Conservation (phyloP, 2,797 vertebrate genomes). For the Pelochelys cantorii region DNA sequence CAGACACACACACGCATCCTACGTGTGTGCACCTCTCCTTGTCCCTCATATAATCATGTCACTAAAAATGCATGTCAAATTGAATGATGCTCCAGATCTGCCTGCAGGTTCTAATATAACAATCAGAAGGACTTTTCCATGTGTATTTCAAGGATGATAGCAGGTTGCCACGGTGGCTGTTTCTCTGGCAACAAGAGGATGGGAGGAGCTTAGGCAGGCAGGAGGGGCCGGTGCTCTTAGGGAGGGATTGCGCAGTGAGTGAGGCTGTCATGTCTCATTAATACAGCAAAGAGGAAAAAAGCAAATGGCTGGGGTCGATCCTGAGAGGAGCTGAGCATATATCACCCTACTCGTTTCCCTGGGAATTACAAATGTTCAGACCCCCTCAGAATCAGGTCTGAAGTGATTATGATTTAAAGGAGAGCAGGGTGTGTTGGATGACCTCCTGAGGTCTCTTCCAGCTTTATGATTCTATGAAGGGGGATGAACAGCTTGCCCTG, state of each 20-base stretch:
- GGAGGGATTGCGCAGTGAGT: conserved; percentile 11
- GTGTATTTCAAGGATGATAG: conserved; percentile 78
- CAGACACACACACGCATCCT: background rate
- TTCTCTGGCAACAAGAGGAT: conserved; percentile 83
- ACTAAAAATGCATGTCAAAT: conserved; percentile 60
- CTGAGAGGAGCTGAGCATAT: background rate
- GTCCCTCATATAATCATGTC: conserved; percentile 58
- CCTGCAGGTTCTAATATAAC: conserved; percentile 69
- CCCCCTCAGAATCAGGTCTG: background rate
- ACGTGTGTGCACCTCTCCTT: background rate
- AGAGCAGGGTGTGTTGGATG: background rate
- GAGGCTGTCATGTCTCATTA: background rate
- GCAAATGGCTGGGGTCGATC: background rate
- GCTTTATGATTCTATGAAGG: fast-evolving
- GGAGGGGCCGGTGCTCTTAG: conserved; percentile 68
- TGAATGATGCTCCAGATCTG: conserved; percentile 73
- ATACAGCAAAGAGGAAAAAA: conserved; percentile 3
- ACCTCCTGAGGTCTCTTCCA: too few species aligned
- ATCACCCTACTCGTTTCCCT: background rate
- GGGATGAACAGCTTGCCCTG: background rate
- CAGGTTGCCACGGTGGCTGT: conserved; percentile 84
- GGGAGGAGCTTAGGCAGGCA: conserved; percentile 71
- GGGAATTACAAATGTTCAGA: fast-evolving
- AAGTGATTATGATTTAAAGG: background rate
- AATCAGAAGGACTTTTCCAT: conserved; percentile 73